Base-by-base conservation (phyloP, 2,797 vertebrate genomes). In the Telmatherina bonti region DNA sequence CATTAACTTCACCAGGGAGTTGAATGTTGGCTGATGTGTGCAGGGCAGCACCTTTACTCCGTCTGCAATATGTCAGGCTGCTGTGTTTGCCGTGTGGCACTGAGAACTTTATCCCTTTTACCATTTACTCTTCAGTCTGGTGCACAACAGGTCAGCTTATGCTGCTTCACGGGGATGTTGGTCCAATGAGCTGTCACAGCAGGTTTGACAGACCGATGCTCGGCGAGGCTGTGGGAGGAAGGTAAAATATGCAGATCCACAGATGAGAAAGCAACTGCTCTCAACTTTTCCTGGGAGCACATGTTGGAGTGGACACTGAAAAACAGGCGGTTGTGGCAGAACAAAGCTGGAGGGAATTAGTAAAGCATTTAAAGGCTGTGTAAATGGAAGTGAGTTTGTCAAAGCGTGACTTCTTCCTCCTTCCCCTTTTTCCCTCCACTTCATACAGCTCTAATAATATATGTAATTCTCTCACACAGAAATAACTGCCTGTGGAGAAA, bases 371-470 rank as follows among this genome's bases (percentile, higher is more conserved):
- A 70, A 45, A 64, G 31, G 7, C 20, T 16, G 52, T 12, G 49
- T 20, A 64, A 57, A 51, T 55, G 63, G 7, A 61, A 33, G 16
- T 3, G 55, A 52, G 27, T 58, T 64, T 66, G 7, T 33, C 15
- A 71, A 68, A 33, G 53, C 1, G 12, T 38, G 29, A n/a, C 38
- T 55, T 70, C 61, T 60, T 49, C 22, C 65, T 33, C 43, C 38
- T 62, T 31, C 57, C 16, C 4, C 9, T 58, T 55, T 36, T 35
- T 7, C 33, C 8, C 33, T 15, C n/a, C 47, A 18, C 27, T 61
- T 45, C 51, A 16, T 59, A 33, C 75, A 33, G 26, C 55, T 76
- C 61, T 84, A 79, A 79, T 74, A 79, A 70, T 78, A 70, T 24
- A 68, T 78, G 54, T 59, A 67, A 62, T 53, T 74, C 81, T 72